These are phyloP conservation scores for Perccottus glenii DNA, from an alignment of 2,113 vertebrate genomes.

Conservation along the genomic window DNA sequence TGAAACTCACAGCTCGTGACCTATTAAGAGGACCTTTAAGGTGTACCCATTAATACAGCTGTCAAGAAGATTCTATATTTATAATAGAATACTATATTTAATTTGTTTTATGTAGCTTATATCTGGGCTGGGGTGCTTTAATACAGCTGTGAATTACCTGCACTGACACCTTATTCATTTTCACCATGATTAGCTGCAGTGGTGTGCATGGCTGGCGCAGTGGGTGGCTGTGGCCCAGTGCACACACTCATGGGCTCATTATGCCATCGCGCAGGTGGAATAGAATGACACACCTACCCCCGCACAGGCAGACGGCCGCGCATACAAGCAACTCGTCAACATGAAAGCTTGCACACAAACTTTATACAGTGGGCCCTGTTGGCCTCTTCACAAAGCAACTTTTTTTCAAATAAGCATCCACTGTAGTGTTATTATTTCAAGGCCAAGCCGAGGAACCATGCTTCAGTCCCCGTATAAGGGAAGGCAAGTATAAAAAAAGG, in stretches of 20 bases:
- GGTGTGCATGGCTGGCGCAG: slow-evolving; percentile 53
- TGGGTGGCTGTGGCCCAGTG: slow-evolving; percentile 63
- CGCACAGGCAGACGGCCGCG: slow-evolving; percentile 12
- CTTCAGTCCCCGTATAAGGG: slow-evolving; percentile 23
- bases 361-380: slow-evolving; percentile 24
- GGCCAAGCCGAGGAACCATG: slow-evolving; percentile 17
- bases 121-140: slow-evolving; percentile 73
- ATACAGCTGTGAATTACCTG: slow-evolving; percentile 75
- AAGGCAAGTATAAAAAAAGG: slow-evolving; percentile 30
- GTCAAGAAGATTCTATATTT: slow-evolving; percentile 73
- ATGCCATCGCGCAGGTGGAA: slow-evolving; percentile 46
- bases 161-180: slow-evolving; percentile 75
- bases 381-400: slow-evolving; percentile 42
- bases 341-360: slow-evolving; percentile 45
- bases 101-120: slow-evolving; percentile 70
- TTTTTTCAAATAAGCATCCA: slow-evolving; percentile 29
- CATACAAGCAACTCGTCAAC: slow-evolving; percentile 18
- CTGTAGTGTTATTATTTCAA: slow-evolving; percentile 49
- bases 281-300: slow-evolving; percentile 34
- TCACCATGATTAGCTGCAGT: slow-evolving; percentile 71
- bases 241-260: slow-evolving; percentile 53
- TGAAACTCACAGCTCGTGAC: slow-evolving; percentile 66
- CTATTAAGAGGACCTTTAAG: slow-evolving; percentile 78
- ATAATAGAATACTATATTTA: slow-evolving; percentile 71
- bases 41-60: slow-evolving; percentile 75